These are phyloP conservation scores for Ophion ellenae DNA, from an alignment of 2,888 invertebrate genomes.

Conservation along the genomic window DNA sequence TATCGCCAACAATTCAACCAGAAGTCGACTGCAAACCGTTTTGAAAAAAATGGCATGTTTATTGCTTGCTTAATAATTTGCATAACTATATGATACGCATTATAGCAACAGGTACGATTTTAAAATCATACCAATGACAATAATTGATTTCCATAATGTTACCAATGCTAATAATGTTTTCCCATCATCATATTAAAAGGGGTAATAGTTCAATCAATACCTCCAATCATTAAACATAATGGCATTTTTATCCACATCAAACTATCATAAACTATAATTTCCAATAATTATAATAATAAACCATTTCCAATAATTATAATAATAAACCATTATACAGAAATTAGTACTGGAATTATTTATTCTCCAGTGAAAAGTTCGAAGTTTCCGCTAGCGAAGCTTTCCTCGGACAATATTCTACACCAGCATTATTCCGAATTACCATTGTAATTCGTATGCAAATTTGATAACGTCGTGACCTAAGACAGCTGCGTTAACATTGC, in stretches of 20 bases:
- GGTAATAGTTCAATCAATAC: too few species aligned
- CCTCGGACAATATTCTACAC: constrained; percentile 18
- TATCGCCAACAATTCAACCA: too few species aligned
- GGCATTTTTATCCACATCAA: neutral
- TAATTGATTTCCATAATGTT: too few species aligned
- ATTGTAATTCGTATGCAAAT: constrained; percentile 67
- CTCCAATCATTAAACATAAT: too few species aligned
- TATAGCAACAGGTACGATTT: too few species aligned
- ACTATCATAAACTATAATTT: neutral
- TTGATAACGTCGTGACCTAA: constrained; percentile 55
- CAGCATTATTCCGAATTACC: constrained; percentile 56
- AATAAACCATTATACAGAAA: neutral
- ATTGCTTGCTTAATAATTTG: too few species aligned
- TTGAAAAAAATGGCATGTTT: too few species aligned
- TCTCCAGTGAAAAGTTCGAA: constrained; percentile 2
- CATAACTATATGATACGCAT: too few species aligned
- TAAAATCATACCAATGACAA: too few species aligned
- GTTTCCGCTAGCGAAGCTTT: neutral
- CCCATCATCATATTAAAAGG: too few species aligned
- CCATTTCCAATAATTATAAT: neutral
- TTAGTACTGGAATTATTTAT: neutral
- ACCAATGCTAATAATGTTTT: too few species aligned
- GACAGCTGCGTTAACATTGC: constrained; percentile 20
- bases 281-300: neutral
- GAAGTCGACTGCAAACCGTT: too few species aligned